Base-by-base conservation (phyloP, 2,888 invertebrate genomes). In the Therioaphis trifolii region DNA sequence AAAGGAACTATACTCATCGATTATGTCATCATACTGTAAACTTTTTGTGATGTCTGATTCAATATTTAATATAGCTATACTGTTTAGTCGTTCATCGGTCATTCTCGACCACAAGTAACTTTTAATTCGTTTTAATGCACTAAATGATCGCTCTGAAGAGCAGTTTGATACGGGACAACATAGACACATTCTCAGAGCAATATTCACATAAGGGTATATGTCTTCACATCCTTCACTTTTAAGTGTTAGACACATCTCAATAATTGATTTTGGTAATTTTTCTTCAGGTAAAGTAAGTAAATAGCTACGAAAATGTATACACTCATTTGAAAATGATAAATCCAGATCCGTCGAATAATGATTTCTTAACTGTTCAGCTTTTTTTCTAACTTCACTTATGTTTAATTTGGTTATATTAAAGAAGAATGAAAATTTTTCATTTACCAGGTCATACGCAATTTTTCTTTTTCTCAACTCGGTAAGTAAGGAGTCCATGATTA, bases 1-100 rank as follows among this genome's bases (percentile, higher is more conserved):
- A 63, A 4, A 52, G 18, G 5, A 52, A 52, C 63, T 29, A 63
- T 63, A 84, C 71, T 87, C 58, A 72, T 85, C 55, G 27, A 84
- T 72, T 55, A 61, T 35, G 40, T 71, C 72, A 40, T 79, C 68
- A 79, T 85, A 80, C 40, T 58, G 78, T 63, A 76, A 78, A 58
- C 1, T 55, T 46, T 68, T 84, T 55, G 84, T 84, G 18, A 77
- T 71, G 21, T 84, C 84, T 55, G 58, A 68, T 61, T 77, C 49
- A 11, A 77, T 77, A 27, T 52, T 77, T 66, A 84, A 29, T 58
- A 71, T 58, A 11, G 77, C 35, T 15, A 78, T 46, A 46, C 21
- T 24, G 35, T 46, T 71, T 18, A 77, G 35, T 49, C 69, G 76
- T n/a, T 55, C 68, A 40, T 84, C 68, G 4, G 35, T 35, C 35